Conservation (phyloP, 2,888 invertebrate species). For the Octonoba sinensis region DNA sequence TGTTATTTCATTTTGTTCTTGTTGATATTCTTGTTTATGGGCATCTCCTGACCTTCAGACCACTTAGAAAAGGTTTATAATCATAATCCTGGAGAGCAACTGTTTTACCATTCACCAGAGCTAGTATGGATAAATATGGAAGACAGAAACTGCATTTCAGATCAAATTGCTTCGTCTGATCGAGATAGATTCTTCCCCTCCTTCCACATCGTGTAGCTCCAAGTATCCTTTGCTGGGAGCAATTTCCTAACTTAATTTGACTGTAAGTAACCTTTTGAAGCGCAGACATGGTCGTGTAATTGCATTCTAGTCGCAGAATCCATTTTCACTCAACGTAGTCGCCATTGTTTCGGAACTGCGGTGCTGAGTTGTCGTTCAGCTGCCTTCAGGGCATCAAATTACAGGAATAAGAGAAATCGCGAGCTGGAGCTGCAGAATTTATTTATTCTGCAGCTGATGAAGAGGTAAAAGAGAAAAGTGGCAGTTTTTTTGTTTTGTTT, state of each 20-base stretch:
- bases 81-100: too few relatives aligned
- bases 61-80: too few relatives aligned
- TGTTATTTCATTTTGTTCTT: too few relatives aligned
- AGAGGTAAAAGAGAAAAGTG: slow-evolving; percentile 30
- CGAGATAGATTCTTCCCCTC: background rate
- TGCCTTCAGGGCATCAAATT: slow-evolving; percentile 39
- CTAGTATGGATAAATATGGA: too few relatives aligned
- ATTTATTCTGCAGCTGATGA: slow-evolving; percentile 27
- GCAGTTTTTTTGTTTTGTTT: slow-evolving; percentile 2
- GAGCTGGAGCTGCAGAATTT: slow-evolving; percentile 22
- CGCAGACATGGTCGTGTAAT: slow-evolving; percentile 13
- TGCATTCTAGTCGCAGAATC: slow-evolving; percentile 43
- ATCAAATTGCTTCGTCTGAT: too few relatives aligned
- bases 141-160: too few relatives aligned
- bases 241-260: slow-evolving; percentile 18
- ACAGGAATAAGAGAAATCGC: slow-evolving; percentile 2
- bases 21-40: too few relatives aligned
- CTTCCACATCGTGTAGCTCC: background rate
- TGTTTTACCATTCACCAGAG: too few relatives aligned
- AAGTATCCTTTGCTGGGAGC: background rate
- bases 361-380: slow-evolving; percentile 36
- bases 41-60: too few relatives aligned
- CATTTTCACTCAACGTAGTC: slow-evolving; percentile 23
- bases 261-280: background rate
- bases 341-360: slow-evolving; percentile 37